phyloP scores from a whole-genome alignment of 1,140 invertebrate species.

The Brachystomella parvula region DNA sequence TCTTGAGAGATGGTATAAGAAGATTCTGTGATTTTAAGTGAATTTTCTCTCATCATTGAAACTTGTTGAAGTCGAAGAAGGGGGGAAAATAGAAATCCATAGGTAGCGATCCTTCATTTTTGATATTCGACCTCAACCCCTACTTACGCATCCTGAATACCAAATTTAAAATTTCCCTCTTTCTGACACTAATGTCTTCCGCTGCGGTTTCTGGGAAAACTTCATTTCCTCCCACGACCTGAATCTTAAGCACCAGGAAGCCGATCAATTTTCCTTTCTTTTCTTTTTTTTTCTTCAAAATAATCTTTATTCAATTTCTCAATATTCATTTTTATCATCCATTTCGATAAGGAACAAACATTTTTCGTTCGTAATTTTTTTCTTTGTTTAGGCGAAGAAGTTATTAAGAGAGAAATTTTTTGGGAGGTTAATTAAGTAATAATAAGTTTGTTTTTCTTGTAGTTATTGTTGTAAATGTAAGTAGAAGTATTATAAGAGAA shows the following conservation, averaged over 20 bases:
- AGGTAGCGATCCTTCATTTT: neutral
- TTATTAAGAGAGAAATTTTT: too few relatives aligned
- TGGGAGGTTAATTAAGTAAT: too few relatives aligned
- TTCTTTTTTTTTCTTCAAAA: constrained; percentile 7
- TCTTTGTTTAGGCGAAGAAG: constrained; percentile 3
- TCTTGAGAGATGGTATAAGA: too few relatives aligned
- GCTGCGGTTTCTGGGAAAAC: neutral
- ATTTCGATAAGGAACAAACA: constrained; percentile 10
- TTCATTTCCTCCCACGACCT: neutral
- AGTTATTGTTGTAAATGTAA: too few relatives aligned
- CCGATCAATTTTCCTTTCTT: neutral
- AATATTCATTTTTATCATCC: constrained; percentile 7
- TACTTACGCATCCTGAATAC: neutral
- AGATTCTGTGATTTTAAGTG: too few relatives aligned
- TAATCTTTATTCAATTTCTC: constrained; percentile 7
- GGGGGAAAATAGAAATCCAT: too few relatives aligned
- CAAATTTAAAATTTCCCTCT: neutral
- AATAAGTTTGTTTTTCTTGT: too few relatives aligned
- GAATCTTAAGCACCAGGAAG: too few relatives aligned
- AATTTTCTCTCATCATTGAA: too few relatives aligned
- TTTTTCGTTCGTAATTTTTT: constrained; percentile 3
- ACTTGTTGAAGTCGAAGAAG: too few relatives aligned
- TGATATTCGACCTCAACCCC: neutral
- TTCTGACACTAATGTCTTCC: neutral
- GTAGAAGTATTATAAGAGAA: too few relatives aligned